Evolutionary conservation across 1,140 invertebrate genomes (phyloP).

Genomic region (Cotesia vestalis): DNA sequence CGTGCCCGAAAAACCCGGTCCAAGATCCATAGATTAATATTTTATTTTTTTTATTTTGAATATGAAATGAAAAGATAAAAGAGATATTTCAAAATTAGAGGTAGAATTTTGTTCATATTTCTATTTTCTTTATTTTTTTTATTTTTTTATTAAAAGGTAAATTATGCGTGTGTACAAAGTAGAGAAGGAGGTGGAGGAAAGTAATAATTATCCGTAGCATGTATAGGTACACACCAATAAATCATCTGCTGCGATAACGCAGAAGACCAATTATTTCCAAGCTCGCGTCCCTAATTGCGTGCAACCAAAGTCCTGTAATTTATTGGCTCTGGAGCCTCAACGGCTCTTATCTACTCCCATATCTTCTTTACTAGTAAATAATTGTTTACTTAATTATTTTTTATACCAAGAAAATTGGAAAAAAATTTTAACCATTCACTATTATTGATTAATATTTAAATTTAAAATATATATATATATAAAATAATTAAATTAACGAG

Average conservation of each 20-base stretch:
- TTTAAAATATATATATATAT: no score
- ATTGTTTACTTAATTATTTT: neutral
- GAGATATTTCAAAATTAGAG: no score
- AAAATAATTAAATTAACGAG: no score
- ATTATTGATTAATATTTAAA: no score
- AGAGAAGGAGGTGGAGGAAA: constrained; percentile 10
- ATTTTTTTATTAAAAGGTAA: constrained; percentile 9
- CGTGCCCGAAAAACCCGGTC: no score
- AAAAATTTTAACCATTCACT: no score
- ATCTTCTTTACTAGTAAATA: neutral
- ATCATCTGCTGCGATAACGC: constrained; percentile 26
- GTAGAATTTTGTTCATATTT: neutral
- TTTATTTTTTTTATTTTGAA: no score
- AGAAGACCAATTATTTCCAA: constrained; percentile 29
- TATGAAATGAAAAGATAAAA: no score
- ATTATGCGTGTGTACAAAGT: constrained; percentile 6
- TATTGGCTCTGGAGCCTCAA: constrained; percentile 14
- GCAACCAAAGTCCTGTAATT: constrained; percentile 28
- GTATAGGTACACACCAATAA: constrained; percentile 16
- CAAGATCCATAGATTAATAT: no score
- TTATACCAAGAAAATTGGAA: neutral
- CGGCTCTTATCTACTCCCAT: no score
- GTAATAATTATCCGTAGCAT: constrained; percentile 28
- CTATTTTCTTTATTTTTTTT: neutral
- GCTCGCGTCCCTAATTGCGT: constrained; percentile 30